A percentile compares a stretch with the other conserved stretches of the same genome.
phyloP scores from a whole-genome alignment of 2,113 vertebrate species.

The Sphaerodactylus townsendi region DNA sequence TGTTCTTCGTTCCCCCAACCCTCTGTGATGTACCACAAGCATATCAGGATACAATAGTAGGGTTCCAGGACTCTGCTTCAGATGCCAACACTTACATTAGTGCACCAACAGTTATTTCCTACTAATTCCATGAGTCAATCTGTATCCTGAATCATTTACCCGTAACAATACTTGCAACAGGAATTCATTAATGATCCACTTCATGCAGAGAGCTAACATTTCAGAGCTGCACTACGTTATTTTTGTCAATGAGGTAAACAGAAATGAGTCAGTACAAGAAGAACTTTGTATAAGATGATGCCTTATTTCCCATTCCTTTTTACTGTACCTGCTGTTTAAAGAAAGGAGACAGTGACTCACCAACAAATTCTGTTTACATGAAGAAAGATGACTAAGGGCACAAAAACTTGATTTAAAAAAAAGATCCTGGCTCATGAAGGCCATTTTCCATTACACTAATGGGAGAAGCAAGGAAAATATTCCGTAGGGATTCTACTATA shows the following conservation, averaged over 20 bases:
- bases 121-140: neutral
- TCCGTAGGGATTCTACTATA: neutral
- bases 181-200: neutral
- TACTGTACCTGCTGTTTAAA: neutral
- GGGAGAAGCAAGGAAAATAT: neutral
- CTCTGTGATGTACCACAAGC: neutral
- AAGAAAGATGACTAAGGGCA: slow-evolving; percentile 13
- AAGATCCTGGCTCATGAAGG: neutral
- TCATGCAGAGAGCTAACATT: neutral
- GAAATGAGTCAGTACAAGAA: slow-evolving; percentile 3
- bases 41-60: neutral
- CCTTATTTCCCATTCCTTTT: neutral
- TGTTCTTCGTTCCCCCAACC: neutral
- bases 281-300: neutral
- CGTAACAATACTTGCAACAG: neutral
- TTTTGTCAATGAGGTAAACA: slow-evolving; percentile 11
- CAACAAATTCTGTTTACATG: slow-evolving; percentile 27
- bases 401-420: slow-evolving; percentile 10
- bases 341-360: slow-evolving; percentile 44
- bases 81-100: neutral
- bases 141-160: neutral
- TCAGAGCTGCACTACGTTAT: slow-evolving; percentile 4
- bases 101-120: neutral
- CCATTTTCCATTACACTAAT: slow-evolving; percentile 34
- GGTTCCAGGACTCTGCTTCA: neutral